Evolutionary conservation across 2,113 vertebrate genomes (phyloP).

Genomic region (Equus quagga): DNA sequence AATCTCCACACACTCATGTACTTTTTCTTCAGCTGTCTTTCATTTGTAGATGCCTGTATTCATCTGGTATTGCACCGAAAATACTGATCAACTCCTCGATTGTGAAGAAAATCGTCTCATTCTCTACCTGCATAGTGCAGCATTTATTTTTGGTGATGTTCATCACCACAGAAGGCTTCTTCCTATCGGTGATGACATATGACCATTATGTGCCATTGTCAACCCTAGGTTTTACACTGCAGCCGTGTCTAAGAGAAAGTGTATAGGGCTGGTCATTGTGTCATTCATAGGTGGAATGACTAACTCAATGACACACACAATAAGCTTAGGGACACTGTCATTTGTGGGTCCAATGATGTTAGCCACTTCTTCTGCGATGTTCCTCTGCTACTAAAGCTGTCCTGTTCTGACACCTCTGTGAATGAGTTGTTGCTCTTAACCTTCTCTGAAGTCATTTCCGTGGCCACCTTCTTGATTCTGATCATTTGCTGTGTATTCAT

Average conservation of each 20-base stretch:
- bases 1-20: conserved; percentile 80
- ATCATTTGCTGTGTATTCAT: conserved; percentile 60
- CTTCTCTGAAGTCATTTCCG: conserved; percentile 71
- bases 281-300: neutral
- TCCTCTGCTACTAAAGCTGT: conserved; percentile 56
- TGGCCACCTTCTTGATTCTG: conserved; percentile 64
- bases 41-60: conserved; percentile 72
- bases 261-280: neutral
- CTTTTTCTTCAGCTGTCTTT: conserved; percentile 78
- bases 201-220: conserved; percentile 57
- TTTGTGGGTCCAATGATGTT: conserved; percentile 69
- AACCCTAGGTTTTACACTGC: conserved; percentile 65
- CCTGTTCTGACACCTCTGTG: conserved; percentile 60
- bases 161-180: conserved; percentile 66
- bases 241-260: conserved; percentile 58
- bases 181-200: conserved; percentile 77
- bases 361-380: conserved; percentile 76
- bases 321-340: conserved; percentile 58
- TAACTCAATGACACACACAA: conserved; percentile 70
- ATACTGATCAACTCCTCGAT: conserved; percentile 58
- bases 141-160: conserved; percentile 68
- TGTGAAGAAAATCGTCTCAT: conserved; percentile 48
- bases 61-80: conserved; percentile 68
- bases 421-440: conserved; percentile 70
- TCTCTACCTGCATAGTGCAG: conserved; percentile 57